Percentiles rank a stretch among this genome's conserved stretches.
These are phyloP conservation scores for Perizoma affinitatum DNA, from an alignment of 2,888 invertebrate species.

Conservation along the genomic window DNA sequence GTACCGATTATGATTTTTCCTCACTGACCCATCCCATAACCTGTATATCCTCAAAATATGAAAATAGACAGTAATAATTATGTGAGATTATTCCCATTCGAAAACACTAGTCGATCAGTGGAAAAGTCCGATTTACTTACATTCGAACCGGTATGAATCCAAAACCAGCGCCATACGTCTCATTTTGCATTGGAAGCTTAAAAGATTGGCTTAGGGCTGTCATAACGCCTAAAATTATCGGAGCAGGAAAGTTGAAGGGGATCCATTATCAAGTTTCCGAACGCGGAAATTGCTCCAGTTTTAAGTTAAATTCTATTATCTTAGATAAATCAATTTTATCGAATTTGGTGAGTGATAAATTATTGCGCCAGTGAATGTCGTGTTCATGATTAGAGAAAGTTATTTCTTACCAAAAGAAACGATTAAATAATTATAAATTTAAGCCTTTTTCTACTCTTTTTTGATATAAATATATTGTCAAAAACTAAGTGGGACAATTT, in stretches of 20 bases:
- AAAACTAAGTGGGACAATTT: slow-evolving; percentile 42
- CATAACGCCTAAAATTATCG: slow-evolving; percentile 21
- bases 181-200: not conserved
- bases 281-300: slow-evolving; percentile 32
- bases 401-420: no score
- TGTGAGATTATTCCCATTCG: not conserved
- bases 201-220: not conserved
- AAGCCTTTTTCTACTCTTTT: no score
- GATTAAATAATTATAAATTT: no score
- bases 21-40: no score
- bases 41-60: no score
- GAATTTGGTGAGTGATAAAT: slow-evolving; percentile 22
- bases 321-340: slow-evolving; percentile 29
- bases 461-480: slow-evolving; percentile 5
- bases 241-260: slow-evolving; percentile 19
- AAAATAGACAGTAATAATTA: not conserved
- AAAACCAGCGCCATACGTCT: slow-evolving; percentile 4
- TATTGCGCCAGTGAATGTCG: slow-evolving; percentile 3
- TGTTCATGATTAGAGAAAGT: not conserved
- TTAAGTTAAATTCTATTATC: slow-evolving; percentile 30
- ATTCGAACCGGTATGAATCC: not conserved
- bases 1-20: no score
- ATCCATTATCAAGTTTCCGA: slow-evolving; percentile 30
- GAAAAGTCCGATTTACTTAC: not conserved
- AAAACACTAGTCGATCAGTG: not conserved